Evolutionary conservation across 1,140 invertebrate species (phyloP).

Genomic region (Scaptomyza hsui): DNA sequence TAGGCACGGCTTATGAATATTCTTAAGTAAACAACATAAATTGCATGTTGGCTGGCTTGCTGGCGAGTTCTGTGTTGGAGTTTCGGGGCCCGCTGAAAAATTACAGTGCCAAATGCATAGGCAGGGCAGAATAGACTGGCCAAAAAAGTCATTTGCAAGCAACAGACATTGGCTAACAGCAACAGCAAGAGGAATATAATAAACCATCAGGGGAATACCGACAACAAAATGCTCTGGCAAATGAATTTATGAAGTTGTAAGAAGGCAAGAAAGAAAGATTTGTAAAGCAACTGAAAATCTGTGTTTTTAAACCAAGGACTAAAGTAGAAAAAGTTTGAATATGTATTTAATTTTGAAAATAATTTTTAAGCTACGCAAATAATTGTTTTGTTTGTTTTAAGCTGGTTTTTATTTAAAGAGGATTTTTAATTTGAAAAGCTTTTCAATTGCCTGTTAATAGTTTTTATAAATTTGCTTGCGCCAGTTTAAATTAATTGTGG

Average conservation of each 20-base stretch:
- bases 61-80: no score
- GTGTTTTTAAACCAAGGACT: neutral
- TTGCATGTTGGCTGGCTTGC: slow-evolving; percentile 67
- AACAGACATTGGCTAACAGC: slow-evolving; percentile 25
- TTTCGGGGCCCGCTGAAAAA: slow-evolving; percentile 67
- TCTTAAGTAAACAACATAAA: slow-evolving; percentile 81
- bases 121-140: neutral
- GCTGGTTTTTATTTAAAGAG: no score
- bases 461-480: no score
- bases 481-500: no score
- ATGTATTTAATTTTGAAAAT: no score
- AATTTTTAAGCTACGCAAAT: no score
- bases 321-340: neutral
- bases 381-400: no score
- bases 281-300: neutral
- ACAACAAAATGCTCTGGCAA: slow-evolving; percentile 15
- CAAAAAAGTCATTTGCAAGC: slow-evolving; percentile 38
- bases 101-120: slow-evolving; percentile 72
- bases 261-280: neutral
- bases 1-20: slow-evolving; percentile 64
- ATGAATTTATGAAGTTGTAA: neutral
- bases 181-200: slow-evolving; percentile 16
- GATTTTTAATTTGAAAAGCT: no score
- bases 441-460: no score
- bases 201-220: slow-evolving; percentile 10